phyloP scores from a whole-genome alignment of 1,140 invertebrate species.

The Eueides isabella region DNA sequence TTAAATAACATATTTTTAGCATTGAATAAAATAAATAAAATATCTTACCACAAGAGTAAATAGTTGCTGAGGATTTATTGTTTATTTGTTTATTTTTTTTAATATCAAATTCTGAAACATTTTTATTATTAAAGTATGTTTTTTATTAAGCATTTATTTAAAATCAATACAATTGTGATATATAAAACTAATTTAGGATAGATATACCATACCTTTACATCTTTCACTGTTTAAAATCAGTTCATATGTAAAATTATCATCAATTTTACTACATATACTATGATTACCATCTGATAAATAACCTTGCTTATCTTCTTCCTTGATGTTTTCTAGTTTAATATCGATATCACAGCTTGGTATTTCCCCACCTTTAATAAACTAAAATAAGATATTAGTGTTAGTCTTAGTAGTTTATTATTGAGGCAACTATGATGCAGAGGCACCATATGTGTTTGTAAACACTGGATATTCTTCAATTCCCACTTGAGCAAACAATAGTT shows the following conservation, averaged over 20 bases:
- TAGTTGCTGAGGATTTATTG: neutral
- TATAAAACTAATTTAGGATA: too few species aligned
- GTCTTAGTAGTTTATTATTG: neutral
- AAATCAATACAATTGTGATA: too few species aligned
- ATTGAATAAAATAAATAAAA: neutral
- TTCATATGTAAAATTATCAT: constrained; percentile 21
- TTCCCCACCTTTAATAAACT: neutral
- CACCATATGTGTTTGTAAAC: too few species aligned
- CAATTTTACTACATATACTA: neutral
- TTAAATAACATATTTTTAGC: neutral
- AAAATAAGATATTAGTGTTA: neutral
- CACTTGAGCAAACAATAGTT: too few species aligned
- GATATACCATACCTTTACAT: neutral
- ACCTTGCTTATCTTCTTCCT: constrained; percentile 24
- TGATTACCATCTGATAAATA: neutral
- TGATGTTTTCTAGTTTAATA: constrained; percentile 37
- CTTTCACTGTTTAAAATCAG: constrained; percentile 4
- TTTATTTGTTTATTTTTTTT: neutral
- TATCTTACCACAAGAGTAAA: constrained; percentile 5
- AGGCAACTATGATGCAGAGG: neutral
- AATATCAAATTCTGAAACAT: neutral
- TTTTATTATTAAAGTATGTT: too few species aligned
- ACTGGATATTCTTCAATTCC: too few species aligned
- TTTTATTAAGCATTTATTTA: neutral
- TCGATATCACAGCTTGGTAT: neutral